Percentiles rank a stretch among this genome's conserved stretches.
phyloP scores from a whole-genome alignment of 2,797 vertebrate species.

The Lerista edwardsae region DNA sequence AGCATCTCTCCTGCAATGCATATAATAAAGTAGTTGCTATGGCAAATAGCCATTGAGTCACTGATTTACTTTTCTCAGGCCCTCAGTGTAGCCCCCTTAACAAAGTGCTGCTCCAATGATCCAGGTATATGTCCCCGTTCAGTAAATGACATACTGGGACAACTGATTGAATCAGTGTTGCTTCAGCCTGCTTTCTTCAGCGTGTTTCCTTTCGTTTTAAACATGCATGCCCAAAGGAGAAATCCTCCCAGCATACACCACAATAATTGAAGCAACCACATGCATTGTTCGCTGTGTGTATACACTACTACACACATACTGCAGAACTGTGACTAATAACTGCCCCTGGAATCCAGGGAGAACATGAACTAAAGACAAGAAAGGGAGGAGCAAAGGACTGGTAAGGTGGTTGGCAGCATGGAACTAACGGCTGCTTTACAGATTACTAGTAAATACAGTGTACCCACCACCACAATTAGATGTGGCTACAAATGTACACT shows the following conservation, averaged over 20 bases:
- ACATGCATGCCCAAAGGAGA: background rate
- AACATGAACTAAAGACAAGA: background rate
- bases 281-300: background rate
- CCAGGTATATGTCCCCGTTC: background rate
- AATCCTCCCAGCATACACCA: background rate
- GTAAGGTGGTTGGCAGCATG: background rate
- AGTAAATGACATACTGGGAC: background rate
- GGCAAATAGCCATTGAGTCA: slow-evolving; percentile 3
- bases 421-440: background rate
- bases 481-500: background rate
- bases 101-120: background rate
- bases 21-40: slow-evolving; percentile 25
- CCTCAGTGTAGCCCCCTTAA: background rate
- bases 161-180: background rate
- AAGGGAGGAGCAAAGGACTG: background rate
- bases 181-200: background rate
- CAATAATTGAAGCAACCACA: background rate
- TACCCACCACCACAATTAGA: background rate
- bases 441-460: background rate
- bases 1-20: slow-evolving; percentile 3
- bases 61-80: background rate
- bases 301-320: background rate
- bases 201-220: no score
- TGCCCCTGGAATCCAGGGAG: background rate
- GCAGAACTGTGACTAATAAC: background rate